Conservation (phyloP, 2,888 invertebrate genomes). For the Pemphredon lugubris region DNA sequence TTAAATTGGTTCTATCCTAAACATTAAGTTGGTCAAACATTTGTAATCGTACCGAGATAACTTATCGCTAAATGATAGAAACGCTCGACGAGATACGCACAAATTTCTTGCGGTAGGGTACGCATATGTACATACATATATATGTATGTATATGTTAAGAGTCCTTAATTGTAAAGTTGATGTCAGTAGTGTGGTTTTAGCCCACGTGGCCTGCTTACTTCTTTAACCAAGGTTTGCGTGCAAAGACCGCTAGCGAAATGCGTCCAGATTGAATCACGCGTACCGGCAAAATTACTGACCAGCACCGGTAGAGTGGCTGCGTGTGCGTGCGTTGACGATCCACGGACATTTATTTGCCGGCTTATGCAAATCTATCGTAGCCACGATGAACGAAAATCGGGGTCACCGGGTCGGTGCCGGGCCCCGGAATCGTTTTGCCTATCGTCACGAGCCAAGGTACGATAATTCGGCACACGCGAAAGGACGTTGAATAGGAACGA, state of each 20-base stretch:
- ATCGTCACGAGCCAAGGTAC: slow-evolving; percentile 3
- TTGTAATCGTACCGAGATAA: too few relatives aligned
- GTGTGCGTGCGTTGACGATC: slow-evolving; percentile 66
- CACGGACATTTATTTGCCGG: slow-evolving; percentile 71
- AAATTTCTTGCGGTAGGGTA: too few relatives aligned
- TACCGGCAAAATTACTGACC: slow-evolving; percentile 70
- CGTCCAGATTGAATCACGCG: slow-evolving; percentile 71
- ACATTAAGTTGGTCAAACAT: too few relatives aligned
- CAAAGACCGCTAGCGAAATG: slow-evolving; percentile 64
- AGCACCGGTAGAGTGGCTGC: slow-evolving; percentile 27
- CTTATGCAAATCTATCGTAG: slow-evolving; percentile 66
- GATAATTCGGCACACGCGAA: slow-evolving; percentile 45
- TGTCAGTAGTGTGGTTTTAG: too few relatives aligned
- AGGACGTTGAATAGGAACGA: slow-evolving; percentile 21
- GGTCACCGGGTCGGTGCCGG: slow-evolving; percentile 69
- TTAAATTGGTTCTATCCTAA: too few relatives aligned
- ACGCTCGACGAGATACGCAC: too few relatives aligned
- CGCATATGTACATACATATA: too few relatives aligned
- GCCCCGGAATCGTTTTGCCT: slow-evolving; percentile 15
- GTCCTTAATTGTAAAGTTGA: too few relatives aligned
- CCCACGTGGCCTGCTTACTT: slow-evolving; percentile 46
- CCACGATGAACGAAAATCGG: slow-evolving; percentile 57
- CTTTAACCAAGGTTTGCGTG: slow-evolving; percentile 65
- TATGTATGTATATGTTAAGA: too few relatives aligned
- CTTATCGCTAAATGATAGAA: too few relatives aligned